Evolutionary conservation across 2,113 vertebrate genomes (phyloP), one percentile per base, ranked within the genome.

Genomic region (Scomber scombrus): DNA sequence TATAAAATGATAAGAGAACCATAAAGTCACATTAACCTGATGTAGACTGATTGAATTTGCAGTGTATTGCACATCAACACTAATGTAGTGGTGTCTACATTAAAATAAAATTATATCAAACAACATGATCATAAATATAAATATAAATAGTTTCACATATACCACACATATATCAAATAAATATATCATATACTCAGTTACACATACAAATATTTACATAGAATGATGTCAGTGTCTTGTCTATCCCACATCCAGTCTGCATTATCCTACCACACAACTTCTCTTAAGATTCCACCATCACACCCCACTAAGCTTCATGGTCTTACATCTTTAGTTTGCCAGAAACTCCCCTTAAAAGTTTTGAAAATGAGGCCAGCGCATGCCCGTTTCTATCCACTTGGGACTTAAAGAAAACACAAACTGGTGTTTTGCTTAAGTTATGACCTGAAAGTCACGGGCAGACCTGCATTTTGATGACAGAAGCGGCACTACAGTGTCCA

Each of bases 11-110:
- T 81, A 40, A 46, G 15, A 67, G 65, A 78, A 43, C 19, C 65
- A 79, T 66, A 62, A 26, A 77, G 60, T 73, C 71, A 50, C 45
- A 56, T 61, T 40, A 16, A 75, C 34, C 26, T 19, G 26, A 52
- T 29, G 26, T 45, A 64, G 56, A 19, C 66, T 60, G 15, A 64
- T 49, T 68, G 43, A 75, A 64, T 5, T 23, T 34, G 26, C 62
- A 82, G 62, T 70, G 29, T 75, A 89, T 89, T 91, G 85, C 80
- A 93, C 88, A n/a, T 85, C 26, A 67, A 72, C 64, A 85, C 49
- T 40, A 84, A 89, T 82, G 90, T 93, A 94, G 93, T 94, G 91
- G 57, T 72, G 80, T 75, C 71, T 81, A 81, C 77, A 78, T 81
- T 6, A 46, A 46, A 79, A 88, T 65, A 81, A 6, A 75, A 50